These are phyloP conservation scores for Sebastes paucispinis DNA, from an alignment of 2,797 vertebrate species.

Conservation along the genomic window DNA sequence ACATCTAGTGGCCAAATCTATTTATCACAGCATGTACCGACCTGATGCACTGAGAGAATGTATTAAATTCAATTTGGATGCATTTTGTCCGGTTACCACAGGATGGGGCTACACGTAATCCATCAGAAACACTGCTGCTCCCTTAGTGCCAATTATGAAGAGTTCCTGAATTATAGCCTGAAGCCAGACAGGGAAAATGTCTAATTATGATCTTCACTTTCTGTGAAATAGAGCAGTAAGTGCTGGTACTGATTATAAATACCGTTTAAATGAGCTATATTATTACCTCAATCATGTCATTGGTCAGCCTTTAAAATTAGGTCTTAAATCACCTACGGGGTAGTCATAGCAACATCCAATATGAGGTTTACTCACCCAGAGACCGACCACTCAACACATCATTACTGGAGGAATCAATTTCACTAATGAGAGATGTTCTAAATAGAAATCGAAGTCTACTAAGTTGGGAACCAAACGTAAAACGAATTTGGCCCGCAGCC, in stretches of 20 bases:
- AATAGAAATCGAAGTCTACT: constrained; percentile 47
- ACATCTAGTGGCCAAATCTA: constrained; percentile 66
- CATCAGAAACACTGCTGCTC: background rate
- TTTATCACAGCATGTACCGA: constrained; percentile 14
- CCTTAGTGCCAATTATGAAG: background rate
- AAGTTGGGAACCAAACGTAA: constrained; percentile 9
- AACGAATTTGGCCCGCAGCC: constrained; percentile 28
- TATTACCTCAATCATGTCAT: background rate
- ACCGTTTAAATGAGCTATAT: background rate
- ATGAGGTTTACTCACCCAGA: background rate
- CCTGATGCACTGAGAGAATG: background rate
- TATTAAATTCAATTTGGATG: background rate
- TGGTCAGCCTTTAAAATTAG: constrained; percentile 3
- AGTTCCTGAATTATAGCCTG: background rate
- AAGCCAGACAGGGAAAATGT: background rate
- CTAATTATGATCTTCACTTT: background rate
- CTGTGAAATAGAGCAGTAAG: background rate
- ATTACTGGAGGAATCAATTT: constrained; percentile 62
- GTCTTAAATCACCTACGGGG: constrained; percentile 1
- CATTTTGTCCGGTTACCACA: constrained; percentile 15
- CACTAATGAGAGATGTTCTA: constrained; percentile 46
- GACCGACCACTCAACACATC: constrained; percentile 40
- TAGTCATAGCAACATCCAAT: constrained; percentile 30
- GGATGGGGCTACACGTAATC: constrained; percentile 3
- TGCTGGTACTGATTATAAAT: background rate